These are phyloP conservation scores for Plectropomus leopardus DNA, from an alignment of 2,113 vertebrate species.

Conservation along the genomic window DNA sequence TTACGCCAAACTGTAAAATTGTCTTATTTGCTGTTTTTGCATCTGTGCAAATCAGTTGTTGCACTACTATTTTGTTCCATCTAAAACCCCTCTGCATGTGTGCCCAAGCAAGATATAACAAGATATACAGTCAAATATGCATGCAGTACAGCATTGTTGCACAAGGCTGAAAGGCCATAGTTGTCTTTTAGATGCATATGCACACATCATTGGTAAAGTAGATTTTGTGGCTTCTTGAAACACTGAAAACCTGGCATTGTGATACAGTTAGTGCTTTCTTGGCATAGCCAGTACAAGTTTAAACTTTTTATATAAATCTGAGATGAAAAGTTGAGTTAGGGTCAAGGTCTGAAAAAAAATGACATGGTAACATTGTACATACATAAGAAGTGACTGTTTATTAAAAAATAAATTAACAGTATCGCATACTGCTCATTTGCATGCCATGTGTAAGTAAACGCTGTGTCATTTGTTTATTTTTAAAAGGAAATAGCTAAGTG, in stretches of 20 bases:
- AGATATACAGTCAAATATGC: too few relatives aligned
- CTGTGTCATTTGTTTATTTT: slow-evolving; percentile 25
- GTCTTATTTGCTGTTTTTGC: too few relatives aligned
- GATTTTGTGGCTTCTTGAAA: not conserved
- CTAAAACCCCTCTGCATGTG: too few relatives aligned
- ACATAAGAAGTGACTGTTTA: not conserved
- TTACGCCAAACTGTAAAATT: too few relatives aligned
- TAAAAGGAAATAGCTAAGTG: slow-evolving; percentile 2
- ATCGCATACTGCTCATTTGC: not conserved
- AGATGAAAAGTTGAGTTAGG: not conserved
- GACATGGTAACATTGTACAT: not conserved
- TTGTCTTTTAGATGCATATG: too few relatives aligned
- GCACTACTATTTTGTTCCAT: too few relatives aligned
- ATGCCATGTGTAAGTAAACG: not conserved
- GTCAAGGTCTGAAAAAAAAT: not conserved
- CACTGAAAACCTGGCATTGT: not conserved
- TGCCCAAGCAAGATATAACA: too few relatives aligned
- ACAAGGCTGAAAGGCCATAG: too few relatives aligned
- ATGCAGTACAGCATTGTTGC: too few relatives aligned
- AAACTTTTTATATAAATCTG: not conserved
- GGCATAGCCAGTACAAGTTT: not conserved
- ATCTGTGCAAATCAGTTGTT: too few relatives aligned
- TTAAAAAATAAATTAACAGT: not conserved
- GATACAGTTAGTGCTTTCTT: not conserved
- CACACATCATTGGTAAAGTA: not conserved